A percentile compares a stretch with the other conserved stretches of the same genome.
These are phyloP conservation scores for Chrysoperla carnea DNA, from an alignment of 1,140 invertebrate genomes.

Conservation along the genomic window DNA sequence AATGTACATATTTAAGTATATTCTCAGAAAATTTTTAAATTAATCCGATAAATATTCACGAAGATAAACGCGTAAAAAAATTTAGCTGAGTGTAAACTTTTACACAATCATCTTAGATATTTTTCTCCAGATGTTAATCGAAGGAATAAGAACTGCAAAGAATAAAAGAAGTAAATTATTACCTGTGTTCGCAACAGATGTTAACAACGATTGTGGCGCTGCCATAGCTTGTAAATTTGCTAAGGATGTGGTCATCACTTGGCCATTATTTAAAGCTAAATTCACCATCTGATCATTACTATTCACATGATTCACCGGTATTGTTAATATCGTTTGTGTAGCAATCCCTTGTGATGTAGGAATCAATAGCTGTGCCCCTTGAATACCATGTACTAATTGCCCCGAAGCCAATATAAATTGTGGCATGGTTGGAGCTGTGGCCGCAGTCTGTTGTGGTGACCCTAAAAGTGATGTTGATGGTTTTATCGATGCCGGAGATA, in stretches of 20 bases:
- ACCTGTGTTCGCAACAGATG: slow-evolving; percentile 22
- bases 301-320: slow-evolving; percentile 70
- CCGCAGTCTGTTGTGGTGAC: slow-evolving; percentile 38
- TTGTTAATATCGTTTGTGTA: slow-evolving; percentile 84
- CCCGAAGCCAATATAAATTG: slow-evolving; percentile 82
- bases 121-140: too few species aligned
- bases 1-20: too few species aligned
- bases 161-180: too few species aligned
- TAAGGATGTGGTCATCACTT: slow-evolving; percentile 68
- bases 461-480: slow-evolving; percentile 12
- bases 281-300: slow-evolving; percentile 68
- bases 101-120: too few species aligned
- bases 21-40: too few species aligned
- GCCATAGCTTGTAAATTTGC: slow-evolving; percentile 65
- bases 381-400: slow-evolving; percentile 77
- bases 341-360: slow-evolving; percentile 89
- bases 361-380: slow-evolving; percentile 82
- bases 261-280: slow-evolving; percentile 56
- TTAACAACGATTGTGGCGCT: slow-evolving; percentile 39
- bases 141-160: slow-evolving; percentile 4
- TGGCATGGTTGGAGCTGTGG: slow-evolving; percentile 71
- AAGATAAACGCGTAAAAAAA: too few species aligned
- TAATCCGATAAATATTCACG: too few species aligned
- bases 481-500: slow-evolving; percentile 6
- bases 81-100: too few species aligned